Base-by-base conservation (phyloP, 2,797 vertebrate species). In the Coregonus suidteri region DNA sequence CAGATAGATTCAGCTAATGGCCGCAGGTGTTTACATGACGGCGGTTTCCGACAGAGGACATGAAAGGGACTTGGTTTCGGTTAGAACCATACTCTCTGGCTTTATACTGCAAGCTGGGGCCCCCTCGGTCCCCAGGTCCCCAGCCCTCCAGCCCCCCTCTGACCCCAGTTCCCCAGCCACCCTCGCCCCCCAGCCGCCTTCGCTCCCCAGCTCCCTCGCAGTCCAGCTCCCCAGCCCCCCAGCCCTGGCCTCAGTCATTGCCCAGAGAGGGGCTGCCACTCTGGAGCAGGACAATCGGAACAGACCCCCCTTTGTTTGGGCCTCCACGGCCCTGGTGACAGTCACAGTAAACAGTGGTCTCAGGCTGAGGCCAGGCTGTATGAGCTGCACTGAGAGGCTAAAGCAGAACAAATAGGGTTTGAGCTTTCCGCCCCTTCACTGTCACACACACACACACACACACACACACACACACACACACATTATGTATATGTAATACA, bases 291-390 rank as follows among this genome's bases (percentile, higher is more conserved):
- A 98, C 95, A 98, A 96, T 96, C 87, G 94, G 93, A 97, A 98
- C 97, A 98, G 96, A 96, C 82, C 92, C 89, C 84, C 94, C 96
- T 98, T 98, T 98, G 96, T 98, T 97, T 95, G 81, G 88, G 84
- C 93, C 94, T 94, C 93, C 95, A 94, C 94, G 94, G 95, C 95
- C 94, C 94, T 93, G 95, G 96, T 97, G 96, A 96, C 95, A 94
- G 92, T 91, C 94, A 93, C 92, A 93, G 94, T 95, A 96, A 97
- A 96, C 95, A 93, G 91, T 89, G 94, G 94, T 94, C 94, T 95
- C 91, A 89, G 90, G 93, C 88, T 91, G 93, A 94, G 93, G 93
- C 91, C 94, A 89, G 91, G 88, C 95, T 93, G 95, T 95, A 94
- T 94, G 87, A 91, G 87, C 82, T 90, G 91, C 93, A 94, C 95